A percentile compares a stretch with the other conserved stretches of the same genome.
These are phyloP conservation scores for Drosophila heteroneura DNA, from an alignment of 2,888 invertebrate genomes.

Conservation along the genomic window DNA sequence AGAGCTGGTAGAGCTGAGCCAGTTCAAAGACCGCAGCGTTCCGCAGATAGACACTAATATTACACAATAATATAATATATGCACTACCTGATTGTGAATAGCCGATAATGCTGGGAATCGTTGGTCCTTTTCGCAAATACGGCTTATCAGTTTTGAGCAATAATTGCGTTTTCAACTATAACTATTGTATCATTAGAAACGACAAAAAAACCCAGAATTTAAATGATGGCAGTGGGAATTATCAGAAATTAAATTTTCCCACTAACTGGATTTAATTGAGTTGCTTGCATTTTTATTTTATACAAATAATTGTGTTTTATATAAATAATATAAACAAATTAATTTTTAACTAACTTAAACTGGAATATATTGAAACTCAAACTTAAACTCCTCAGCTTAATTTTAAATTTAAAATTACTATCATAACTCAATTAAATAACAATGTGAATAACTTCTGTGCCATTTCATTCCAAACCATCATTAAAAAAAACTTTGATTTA, in stretches of 20 bases:
- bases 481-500: too few relatives aligned
- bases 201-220: neutral
- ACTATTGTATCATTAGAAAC: neutral
- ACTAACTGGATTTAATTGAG: neutral
- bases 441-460: too few relatives aligned
- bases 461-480: too few relatives aligned
- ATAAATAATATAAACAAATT: neutral
- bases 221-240: neutral
- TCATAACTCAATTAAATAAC: too few relatives aligned
- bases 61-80: neutral
- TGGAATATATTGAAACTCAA: neutral
- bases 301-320: neutral
- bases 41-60: neutral
- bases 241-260: neutral
- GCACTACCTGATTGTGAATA: neutral
- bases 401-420: too few relatives aligned
- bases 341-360: neutral
- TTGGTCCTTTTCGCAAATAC: neutral
- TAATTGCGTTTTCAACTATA: neutral
- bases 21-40: slow-evolving; percentile 54
- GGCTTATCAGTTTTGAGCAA: neutral
- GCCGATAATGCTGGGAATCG: slow-evolving; percentile 1
- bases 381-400: too few relatives aligned
- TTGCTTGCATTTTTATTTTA: neutral
- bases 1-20: neutral